Conservation (phyloP, 2,113 vertebrate genomes). For the Oenanthe oenanthe region DNA sequence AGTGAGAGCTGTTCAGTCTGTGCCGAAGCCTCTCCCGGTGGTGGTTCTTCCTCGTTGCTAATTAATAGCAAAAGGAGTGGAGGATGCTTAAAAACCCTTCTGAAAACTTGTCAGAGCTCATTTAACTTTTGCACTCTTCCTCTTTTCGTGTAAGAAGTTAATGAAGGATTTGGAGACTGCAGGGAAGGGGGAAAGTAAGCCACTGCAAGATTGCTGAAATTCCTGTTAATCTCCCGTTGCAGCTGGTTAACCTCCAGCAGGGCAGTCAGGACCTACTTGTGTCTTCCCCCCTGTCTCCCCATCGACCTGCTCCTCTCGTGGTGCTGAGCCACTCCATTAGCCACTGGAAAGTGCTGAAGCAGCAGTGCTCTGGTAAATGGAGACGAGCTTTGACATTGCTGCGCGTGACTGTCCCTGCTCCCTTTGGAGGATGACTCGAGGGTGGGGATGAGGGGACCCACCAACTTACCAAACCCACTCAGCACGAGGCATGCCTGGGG, state of each 20-base stretch:
- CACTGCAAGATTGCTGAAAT: background rate
- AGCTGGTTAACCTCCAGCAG: background rate
- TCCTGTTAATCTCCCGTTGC: background rate
- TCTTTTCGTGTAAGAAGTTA: background rate
- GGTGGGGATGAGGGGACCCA: background rate
- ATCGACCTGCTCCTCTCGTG: background rate
- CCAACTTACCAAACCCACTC: accelerated
- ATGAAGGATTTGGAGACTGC: background rate
- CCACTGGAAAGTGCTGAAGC: slow-evolving; percentile 44
- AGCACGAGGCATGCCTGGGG: background rate
- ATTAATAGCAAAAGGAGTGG: background rate
- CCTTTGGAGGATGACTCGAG: background rate
- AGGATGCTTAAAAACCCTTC: background rate
- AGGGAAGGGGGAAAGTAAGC: background rate
- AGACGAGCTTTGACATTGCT: slow-evolving; percentile 55
- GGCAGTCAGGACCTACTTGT: background rate
- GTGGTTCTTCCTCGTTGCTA: background rate
- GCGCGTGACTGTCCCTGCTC: background rate
- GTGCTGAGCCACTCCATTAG: slow-evolving; percentile 16
- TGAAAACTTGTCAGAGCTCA: background rate
- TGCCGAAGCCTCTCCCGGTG: accelerated
- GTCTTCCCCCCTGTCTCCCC: background rate
- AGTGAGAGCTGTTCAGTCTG: accelerated
- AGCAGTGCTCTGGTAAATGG: slow-evolving; percentile 19
- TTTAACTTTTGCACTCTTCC: background rate